Conservation (phyloP, 2,113 vertebrate species). For the Salminus brasiliensis region DNA sequence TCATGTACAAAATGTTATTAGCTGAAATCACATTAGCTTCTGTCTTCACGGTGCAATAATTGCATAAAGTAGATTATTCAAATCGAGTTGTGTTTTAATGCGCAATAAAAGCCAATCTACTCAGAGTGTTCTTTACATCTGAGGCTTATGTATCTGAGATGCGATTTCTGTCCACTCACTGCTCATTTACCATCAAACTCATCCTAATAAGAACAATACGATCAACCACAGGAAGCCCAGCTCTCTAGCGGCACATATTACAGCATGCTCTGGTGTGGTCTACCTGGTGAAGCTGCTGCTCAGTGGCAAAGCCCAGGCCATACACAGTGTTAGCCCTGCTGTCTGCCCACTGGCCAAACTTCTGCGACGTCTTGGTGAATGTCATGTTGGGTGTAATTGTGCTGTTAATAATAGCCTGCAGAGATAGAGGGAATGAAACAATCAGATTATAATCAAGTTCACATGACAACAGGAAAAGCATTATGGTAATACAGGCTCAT, state of each 20-base stretch:
- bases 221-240: neutral
- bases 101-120: constrained; percentile 3
- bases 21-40: neutral
- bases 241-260: no score
- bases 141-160: neutral
- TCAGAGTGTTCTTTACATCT: neutral
- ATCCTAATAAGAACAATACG: neutral
- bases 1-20: neutral
- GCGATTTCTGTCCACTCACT: neutral
- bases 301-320: constrained; percentile 91
- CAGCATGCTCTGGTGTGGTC: neutral
- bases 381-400: constrained; percentile 96
- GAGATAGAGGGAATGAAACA: constrained; percentile 31
- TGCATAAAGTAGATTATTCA: constrained; percentile 1
- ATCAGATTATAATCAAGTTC: neutral
- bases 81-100: constrained; percentile 3
- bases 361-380: constrained; percentile 97
- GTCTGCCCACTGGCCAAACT: constrained; percentile 98
- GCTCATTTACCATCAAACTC: neutral
- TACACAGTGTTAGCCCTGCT: constrained; percentile 96
- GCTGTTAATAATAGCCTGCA: constrained; percentile 96
- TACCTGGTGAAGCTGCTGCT: constrained; percentile 95
- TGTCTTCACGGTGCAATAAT: neutral
- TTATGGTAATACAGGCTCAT: neutral
- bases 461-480: neutral